Conservation (phyloP, 2,797 vertebrate genomes). For the Crenichthys baileyi region DNA sequence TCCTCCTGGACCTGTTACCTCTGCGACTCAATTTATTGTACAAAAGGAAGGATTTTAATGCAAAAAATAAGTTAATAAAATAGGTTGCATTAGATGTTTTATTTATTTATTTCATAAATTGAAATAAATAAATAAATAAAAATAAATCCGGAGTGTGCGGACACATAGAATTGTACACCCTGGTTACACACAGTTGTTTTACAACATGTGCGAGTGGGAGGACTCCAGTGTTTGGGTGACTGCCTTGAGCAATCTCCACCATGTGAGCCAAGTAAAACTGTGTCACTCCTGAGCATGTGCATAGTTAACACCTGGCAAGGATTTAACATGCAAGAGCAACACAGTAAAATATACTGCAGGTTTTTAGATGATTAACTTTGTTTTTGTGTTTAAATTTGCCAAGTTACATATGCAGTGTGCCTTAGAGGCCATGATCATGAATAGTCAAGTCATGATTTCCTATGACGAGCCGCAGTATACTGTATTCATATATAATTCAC, state of each 20-base stretch:
- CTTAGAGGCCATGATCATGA: not conserved
- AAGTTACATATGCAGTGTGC: not conserved
- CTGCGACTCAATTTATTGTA: not conserved
- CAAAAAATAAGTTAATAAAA: not conserved
- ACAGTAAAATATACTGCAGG: not conserved
- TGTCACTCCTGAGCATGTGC: conserved; percentile 52
- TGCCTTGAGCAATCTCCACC: conserved; percentile 52
- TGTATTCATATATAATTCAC: conserved; percentile 11
- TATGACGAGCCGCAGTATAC: not conserved
- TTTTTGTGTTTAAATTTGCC: not conserved
- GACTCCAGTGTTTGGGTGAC: conserved; percentile 52
- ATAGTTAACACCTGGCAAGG: conserved; percentile 58
- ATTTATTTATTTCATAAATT: not conserved
- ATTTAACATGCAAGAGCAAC: not conserved
- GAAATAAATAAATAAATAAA: not conserved
- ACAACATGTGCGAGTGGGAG: conserved; percentile 47
- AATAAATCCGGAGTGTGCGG: conserved; percentile 5
- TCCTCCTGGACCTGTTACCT: not conserved
- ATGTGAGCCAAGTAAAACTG: conserved; percentile 55
- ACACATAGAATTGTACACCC: conserved; percentile 42
- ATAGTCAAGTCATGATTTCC: conserved; percentile 8
- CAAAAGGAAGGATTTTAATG: not conserved
- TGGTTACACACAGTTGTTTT: conserved; percentile 52
- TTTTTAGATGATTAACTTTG: not conserved
- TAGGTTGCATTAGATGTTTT: not conserved